Conservation (phyloP, 1,140 invertebrate genomes). For the Ips nitidus region DNA sequence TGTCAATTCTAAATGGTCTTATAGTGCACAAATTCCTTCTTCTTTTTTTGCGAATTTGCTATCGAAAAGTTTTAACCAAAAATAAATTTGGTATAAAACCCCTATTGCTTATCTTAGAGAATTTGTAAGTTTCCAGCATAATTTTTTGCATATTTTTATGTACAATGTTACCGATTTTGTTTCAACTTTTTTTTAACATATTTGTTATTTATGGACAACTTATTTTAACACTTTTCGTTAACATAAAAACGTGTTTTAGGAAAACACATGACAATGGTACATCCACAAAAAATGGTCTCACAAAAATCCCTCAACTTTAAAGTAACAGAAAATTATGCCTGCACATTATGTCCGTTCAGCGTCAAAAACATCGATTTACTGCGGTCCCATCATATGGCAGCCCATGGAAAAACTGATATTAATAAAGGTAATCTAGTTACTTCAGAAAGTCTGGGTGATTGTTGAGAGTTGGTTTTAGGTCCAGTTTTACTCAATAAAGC, state of each 20-base stretch:
- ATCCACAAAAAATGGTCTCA: slow-evolving; percentile 17
- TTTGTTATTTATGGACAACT: too few species aligned
- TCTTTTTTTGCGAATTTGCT: too few species aligned
- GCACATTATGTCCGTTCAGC: slow-evolving; percentile 29
- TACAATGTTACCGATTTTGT: too few species aligned
- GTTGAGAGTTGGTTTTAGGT: background rate
- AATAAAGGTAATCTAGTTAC: too few species aligned
- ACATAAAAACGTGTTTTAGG: slow-evolving; percentile 5
- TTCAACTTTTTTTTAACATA: too few species aligned
- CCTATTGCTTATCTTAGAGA: too few species aligned
- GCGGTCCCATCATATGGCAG: slow-evolving; percentile 23
- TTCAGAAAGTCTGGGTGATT: background rate
- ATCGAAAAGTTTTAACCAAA: too few species aligned
- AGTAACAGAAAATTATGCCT: slow-evolving; percentile 30
- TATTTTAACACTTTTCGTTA: slow-evolving; percentile 1
- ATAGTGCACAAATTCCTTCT: too few species aligned
- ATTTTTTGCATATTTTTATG: too few species aligned
- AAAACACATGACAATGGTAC: slow-evolving; percentile 32
- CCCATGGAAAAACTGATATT: slow-evolving; percentile 16
- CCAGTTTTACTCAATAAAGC: slow-evolving; percentile 25
- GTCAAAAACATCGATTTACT: slow-evolving; percentile 26
- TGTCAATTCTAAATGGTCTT: too few species aligned
- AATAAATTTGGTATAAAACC: too few species aligned
- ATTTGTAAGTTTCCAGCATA: too few species aligned
- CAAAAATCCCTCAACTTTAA: slow-evolving; percentile 10